These are phyloP conservation scores for human (Homo sapiens) DNA, from an alignment of 2,113 vertebrate genomes.

Conservation along the genomic window DNA sequence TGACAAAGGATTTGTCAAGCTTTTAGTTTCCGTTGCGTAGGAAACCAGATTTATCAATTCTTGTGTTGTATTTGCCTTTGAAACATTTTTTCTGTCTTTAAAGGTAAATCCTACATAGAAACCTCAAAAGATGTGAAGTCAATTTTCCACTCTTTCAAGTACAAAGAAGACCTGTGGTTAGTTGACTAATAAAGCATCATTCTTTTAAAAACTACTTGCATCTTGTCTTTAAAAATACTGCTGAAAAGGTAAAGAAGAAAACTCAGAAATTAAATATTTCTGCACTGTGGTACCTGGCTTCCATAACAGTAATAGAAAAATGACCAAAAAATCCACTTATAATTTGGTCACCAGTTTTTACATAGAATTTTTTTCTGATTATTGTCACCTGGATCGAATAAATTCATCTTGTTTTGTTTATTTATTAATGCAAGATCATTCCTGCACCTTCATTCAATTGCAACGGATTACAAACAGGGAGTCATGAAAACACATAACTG, in stretches of 20 bases:
- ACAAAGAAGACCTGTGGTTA: background rate
- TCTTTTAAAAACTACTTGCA: conserved; percentile 14
- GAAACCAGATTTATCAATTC: conserved; percentile 37
- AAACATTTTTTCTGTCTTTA: conserved; percentile 56
- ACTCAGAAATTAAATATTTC: conserved; percentile 39
- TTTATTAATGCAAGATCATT: conserved; percentile 10
- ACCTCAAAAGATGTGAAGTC: conserved; percentile 43
- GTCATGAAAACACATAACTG: background rate
- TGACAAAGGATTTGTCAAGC: conserved; percentile 50
- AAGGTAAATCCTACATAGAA: conserved; percentile 22
- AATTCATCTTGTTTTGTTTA: background rate
- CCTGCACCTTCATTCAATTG: background rate
- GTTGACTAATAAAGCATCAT: conserved; percentile 34
- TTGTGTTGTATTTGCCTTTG: conserved; percentile 14
- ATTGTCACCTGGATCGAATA: background rate
- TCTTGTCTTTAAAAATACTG: background rate
- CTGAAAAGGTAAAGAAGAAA: conserved; percentile 25
- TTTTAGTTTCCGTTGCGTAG: conserved; percentile 8
- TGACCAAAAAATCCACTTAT: background rate
- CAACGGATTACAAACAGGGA: conserved; percentile 18
- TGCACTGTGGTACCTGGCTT: background rate
- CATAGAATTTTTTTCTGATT: conserved; percentile 36
- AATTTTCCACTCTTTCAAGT: conserved; percentile 50
- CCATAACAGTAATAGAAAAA: background rate
- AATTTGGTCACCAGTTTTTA: background rate